Conservation (phyloP, 53 echinoderm and acorn worm genomes). For the Mesocentrotus franciscanus region DNA sequence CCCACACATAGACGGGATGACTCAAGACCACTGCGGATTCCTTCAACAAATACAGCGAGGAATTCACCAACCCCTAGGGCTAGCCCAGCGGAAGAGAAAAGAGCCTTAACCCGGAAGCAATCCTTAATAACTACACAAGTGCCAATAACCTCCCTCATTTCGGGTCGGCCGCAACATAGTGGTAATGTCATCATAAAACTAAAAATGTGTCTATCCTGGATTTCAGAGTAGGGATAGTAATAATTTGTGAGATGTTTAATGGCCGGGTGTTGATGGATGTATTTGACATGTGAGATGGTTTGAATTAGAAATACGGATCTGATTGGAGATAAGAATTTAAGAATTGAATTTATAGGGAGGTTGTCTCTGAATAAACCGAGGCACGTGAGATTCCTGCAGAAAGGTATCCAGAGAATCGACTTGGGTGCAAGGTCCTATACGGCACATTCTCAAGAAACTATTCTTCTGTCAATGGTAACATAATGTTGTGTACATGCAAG, state of each 20-base stretch:
- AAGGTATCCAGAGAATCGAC: neutral
- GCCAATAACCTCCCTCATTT: constrained; percentile 46
- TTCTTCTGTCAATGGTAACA: neutral
- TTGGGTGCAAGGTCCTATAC: neutral
- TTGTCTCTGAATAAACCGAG: constrained; percentile 52
- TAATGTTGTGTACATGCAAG: neutral
- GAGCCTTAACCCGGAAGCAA: constrained; percentile 64
- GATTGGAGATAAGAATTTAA: constrained; percentile 57
- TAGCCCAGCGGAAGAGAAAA: neutral
- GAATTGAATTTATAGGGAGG: neutral
- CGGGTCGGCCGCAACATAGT: constrained; percentile 53
- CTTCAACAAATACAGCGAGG: constrained; percentile 43
- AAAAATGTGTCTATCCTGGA: constrained; percentile 32
- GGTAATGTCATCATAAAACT: constrained; percentile 52
- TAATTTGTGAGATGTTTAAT: constrained; percentile 67
- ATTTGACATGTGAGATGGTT: constrained; percentile 46
- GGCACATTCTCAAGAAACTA: neutral
- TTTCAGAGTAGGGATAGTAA: constrained; percentile 40
- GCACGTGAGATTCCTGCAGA: constrained; percentile 46
- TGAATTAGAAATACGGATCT: constrained; percentile 62
- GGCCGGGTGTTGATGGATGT: constrained; percentile 64
- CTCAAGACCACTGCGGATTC: constrained; percentile 59
- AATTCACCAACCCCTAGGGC: constrained; percentile 50
- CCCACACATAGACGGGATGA: constrained; percentile 54
- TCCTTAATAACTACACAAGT: constrained; percentile 59